Evolutionary conservation across 2,888 invertebrate genomes (phyloP).

Genomic region (Platycheirus albimanus): DNA sequence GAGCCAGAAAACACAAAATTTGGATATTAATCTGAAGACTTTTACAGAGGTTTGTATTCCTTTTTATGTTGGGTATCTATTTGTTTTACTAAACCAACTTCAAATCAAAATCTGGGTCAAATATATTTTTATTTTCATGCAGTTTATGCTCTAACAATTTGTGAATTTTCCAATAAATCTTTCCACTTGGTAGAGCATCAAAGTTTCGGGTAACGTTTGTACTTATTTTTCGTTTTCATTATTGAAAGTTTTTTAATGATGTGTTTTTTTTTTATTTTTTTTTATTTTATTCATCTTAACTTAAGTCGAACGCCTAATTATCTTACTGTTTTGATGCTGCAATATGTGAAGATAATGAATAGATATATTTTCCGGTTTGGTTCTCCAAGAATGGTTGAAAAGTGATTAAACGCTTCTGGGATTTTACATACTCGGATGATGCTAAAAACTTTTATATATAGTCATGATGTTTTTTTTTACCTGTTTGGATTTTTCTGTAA

Average conservation of each 20-base stretch:
- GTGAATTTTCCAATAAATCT: slow-evolving; percentile 61
- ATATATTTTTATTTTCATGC: slow-evolving; percentile 29
- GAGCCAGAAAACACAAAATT: slow-evolving; percentile 25
- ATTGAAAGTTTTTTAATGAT: slow-evolving; percentile 27
- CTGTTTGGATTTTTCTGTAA: too few species aligned
- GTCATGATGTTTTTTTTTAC: too few species aligned
- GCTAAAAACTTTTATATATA: background rate
- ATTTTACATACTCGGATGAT: background rate
- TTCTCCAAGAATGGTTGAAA: slow-evolving; percentile 11
- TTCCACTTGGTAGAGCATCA: slow-evolving; percentile 55
- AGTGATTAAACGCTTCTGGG: background rate
- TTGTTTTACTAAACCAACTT: background rate
- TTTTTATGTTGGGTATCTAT: slow-evolving; percentile 14
- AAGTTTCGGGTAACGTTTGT: slow-evolving; percentile 6
- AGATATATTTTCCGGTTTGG: slow-evolving; percentile 15
- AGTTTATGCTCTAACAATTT: slow-evolving; percentile 63
- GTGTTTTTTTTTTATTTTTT: slow-evolving; percentile 5
- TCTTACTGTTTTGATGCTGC: slow-evolving; percentile 23
- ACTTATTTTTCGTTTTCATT: slow-evolving; percentile 27
- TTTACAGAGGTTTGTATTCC: slow-evolving; percentile 49
- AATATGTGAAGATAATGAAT: slow-evolving; percentile 10
- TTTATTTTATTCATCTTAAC: slow-evolving; percentile 3
- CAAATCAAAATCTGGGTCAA: slow-evolving; percentile 48
- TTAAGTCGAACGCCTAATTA: background rate
- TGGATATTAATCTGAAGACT: slow-evolving; percentile 59